Conservation (phyloP, 2,888 invertebrate genomes). For the Acleris holmiana region DNA sequence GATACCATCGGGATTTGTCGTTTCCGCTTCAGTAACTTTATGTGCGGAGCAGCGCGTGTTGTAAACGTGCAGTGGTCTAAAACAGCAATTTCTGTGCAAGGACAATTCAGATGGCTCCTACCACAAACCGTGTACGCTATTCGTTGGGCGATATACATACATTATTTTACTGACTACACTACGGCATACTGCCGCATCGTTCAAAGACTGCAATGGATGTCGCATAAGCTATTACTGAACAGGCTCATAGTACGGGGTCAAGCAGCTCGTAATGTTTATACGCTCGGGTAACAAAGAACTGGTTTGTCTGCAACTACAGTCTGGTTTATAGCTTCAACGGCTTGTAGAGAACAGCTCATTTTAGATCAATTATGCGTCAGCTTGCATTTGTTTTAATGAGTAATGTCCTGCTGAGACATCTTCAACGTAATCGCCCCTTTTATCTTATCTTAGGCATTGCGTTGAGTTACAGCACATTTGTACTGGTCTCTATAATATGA, state of each 20-base stretch:
- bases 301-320: slow-evolving; percentile 52
- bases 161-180: slow-evolving; percentile 7
- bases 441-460: slow-evolving; percentile 13
- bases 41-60: slow-evolving; percentile 48
- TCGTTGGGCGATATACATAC: neutral
- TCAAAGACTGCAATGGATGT: slow-evolving; percentile 47
- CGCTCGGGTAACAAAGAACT: slow-evolving; percentile 60
- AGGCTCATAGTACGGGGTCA: slow-evolving; percentile 49
- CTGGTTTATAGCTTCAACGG: slow-evolving; percentile 54
- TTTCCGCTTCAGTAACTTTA: slow-evolving; percentile 57
- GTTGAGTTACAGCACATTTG: neutral
- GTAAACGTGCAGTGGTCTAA: slow-evolving; percentile 55
- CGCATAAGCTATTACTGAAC: slow-evolving; percentile 47
- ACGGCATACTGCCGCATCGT: slow-evolving; percentile 1
- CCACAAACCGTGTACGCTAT: slow-evolving; percentile 41
- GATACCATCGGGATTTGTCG: slow-evolving; percentile 56
- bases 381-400: slow-evolving; percentile 46
- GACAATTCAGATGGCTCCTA: slow-evolving; percentile 45
- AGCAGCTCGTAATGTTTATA: slow-evolving; percentile 41
- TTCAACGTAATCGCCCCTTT: slow-evolving; percentile 3
- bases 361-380: slow-evolving; percentile 44
- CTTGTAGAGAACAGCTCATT: slow-evolving; percentile 48
- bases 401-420: slow-evolving; percentile 38
- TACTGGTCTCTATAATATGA: neutral
- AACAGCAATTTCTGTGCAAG: slow-evolving; percentile 55